Base-by-base conservation (phyloP, 2,797 vertebrate genomes). In the Decapterus maruadsi region DNA sequence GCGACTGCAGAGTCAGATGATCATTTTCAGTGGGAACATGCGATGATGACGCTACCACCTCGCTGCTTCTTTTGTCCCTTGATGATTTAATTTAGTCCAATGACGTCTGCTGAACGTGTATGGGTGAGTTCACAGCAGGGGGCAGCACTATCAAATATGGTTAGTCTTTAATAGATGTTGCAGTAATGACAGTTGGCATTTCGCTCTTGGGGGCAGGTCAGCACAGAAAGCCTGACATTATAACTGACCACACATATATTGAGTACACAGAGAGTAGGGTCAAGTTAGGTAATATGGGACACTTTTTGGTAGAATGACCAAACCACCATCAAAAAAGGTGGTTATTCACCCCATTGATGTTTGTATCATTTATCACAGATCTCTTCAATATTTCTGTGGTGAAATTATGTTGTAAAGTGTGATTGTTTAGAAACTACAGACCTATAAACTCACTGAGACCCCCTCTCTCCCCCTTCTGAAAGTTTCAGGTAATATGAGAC, bases 121-220 rank as follows among this genome's bases (percentile, higher is more conserved):
- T 8, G 14, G 4, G 9, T 36, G 43, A 46, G 26, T 38, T 73
- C 55, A 48, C 20, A 36, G 26, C 14, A 14, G 53, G 10, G 19
- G 20, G 8, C 36, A n/a, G 1, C 14, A n/a, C 61, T 12, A 31
- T 57, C 31, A 34, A 6, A 34, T 34, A 34, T 1, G 31, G 31
- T 31, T 81, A 19, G 12, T 40, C 67, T 69, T 71, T 71, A 71
- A 60, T 57, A n/a, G 31, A 46, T 38, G 16, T 43, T 63, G 38
- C 14, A 31, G 17, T 78, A 60, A 75, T 78, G 58, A 77, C 7
- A 50, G 38, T 65, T 43, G 22, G 36, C 61, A 4, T 58, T 46
- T 65, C 29, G 36, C 55, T 59, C 55, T 12, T 2, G 64, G 58
- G 57, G 63, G 51, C 48, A 29, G 26, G 12, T 61, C 46, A 42